Percentiles rank a stretch among this genome's conserved stretches.
Evolutionary conservation across 2,797 vertebrate genomes (phyloP).

Genomic region (Chaunax sp.): DNA sequence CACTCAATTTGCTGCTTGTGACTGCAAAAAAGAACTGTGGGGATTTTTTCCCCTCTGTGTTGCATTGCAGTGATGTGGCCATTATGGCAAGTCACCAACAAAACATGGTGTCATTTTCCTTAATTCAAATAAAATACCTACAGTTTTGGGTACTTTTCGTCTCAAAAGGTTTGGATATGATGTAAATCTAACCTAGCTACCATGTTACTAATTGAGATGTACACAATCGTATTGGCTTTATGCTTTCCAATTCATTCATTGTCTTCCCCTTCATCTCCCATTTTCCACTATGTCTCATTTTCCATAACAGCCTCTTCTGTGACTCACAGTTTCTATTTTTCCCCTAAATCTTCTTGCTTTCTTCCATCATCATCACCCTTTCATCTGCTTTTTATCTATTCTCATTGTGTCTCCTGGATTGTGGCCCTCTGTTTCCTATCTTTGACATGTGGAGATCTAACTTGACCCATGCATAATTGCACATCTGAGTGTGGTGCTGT

Average conservation of each 20-base stretch:
- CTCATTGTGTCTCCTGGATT: slow-evolving; percentile 16
- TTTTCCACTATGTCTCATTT: slow-evolving; percentile 3
- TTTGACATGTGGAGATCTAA: slow-evolving; percentile 29
- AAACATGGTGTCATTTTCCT: background rate
- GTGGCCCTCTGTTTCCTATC: slow-evolving; percentile 29
- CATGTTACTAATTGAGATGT: slow-evolving; percentile 6
- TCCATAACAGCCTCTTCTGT: background rate
- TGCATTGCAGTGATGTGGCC: background rate
- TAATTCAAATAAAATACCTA: no score
- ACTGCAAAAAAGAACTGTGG: background rate
- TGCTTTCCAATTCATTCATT: slow-evolving; percentile 1
- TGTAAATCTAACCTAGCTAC: background rate
- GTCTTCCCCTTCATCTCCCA: background rate
- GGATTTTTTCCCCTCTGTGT: background rate
- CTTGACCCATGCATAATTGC: slow-evolving; percentile 37
- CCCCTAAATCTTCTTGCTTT: background rate
- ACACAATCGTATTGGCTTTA: background rate
- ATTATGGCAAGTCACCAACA: background rate
- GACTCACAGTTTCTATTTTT: background rate
- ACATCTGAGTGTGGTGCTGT: slow-evolving; percentile 8
- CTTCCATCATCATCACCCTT: background rate
- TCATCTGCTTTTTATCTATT: slow-evolving; percentile 5
- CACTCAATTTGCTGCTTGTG: background rate
- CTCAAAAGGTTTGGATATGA: background rate
- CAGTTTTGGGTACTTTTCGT: background rate